Percentiles rank a stretch among this genome's conserved stretches.
These are phyloP conservation scores for Cyclura pinguis DNA, from an alignment of 2,797 vertebrate species.

Conservation along the genomic window DNA sequence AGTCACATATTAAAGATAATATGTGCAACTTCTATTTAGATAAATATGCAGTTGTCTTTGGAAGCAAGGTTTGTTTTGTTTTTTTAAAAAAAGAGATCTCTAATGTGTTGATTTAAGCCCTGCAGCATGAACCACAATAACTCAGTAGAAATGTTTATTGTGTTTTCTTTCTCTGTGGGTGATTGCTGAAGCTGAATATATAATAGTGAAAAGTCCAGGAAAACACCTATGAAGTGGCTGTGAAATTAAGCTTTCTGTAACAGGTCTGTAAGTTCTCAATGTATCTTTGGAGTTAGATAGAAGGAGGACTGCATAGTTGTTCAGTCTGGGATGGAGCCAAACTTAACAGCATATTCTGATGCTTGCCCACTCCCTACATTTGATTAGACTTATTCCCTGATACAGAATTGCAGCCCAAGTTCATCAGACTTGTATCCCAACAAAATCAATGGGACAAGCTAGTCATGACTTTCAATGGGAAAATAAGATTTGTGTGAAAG, in stretches of 20 bases:
- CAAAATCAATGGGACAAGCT: neutral
- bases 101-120: conserved; percentile 67
- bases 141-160: neutral
- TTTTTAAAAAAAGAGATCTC: conserved; percentile 21
- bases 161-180: conserved; percentile 19
- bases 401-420: neutral
- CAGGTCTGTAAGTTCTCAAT: neutral
- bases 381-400: neutral
- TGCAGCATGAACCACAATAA: conserved; percentile 58
- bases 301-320: neutral
- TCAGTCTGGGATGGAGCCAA: neutral
- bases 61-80: conserved; percentile 56
- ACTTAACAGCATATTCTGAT: neutral
- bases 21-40: conserved; percentile 63
- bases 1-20: conserved; percentile 69
- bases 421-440: neutral
- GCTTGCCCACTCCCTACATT: neutral
- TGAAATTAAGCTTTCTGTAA: neutral
- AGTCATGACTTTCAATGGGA: neutral
- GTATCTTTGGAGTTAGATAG: neutral
- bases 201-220: conserved; percentile 15
- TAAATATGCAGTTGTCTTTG: conserved; percentile 70
- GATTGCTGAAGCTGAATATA: conserved; percentile 20
- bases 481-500: neutral
- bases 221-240: neutral